Percentiles rank a stretch among this genome's conserved stretches.
Conservation (phyloP, 2,113 vertebrate species). For the Thermophis baileyi region DNA sequence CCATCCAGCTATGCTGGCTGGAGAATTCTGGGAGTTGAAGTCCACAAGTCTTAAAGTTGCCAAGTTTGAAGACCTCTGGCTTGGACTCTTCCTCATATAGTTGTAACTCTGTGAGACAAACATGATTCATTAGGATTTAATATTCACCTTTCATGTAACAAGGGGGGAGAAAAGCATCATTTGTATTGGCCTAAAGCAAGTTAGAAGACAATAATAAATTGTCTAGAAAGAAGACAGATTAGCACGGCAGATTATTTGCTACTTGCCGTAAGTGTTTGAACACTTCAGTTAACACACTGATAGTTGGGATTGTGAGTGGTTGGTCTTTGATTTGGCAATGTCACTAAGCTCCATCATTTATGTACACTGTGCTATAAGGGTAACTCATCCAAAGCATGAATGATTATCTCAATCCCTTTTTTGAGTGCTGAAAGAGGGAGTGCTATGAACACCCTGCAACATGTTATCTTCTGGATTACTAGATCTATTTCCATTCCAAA, state of each 20-base stretch:
- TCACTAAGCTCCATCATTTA: not conserved
- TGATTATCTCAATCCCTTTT: not conserved
- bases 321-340: slow-evolving; percentile 12
- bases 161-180: not conserved
- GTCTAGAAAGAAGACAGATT: not conserved
- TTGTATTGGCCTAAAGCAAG: not conserved
- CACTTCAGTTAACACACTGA: not conserved
- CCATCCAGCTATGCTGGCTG: too few relatives aligned
- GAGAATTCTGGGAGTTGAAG: too few relatives aligned
- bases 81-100: not conserved
- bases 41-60: too few relatives aligned
- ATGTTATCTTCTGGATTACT: not conserved
- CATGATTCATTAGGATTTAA: not conserved
- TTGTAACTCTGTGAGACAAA: not conserved
- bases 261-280: not conserved
- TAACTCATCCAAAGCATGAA: not conserved
- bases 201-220: not conserved
- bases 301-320: accelerated
- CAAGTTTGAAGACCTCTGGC: too few relatives aligned
- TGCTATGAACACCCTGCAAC: not conserved
- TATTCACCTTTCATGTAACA: not conserved
- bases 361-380: not conserved
- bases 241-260: not conserved
- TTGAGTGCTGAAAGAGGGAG: not conserved
- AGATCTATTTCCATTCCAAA: not conserved